Evolutionary conservation across 2,113 vertebrate genomes (phyloP), one percentile per base, ranked within the genome.

Genomic region (Carollia perspicillata): DNA sequence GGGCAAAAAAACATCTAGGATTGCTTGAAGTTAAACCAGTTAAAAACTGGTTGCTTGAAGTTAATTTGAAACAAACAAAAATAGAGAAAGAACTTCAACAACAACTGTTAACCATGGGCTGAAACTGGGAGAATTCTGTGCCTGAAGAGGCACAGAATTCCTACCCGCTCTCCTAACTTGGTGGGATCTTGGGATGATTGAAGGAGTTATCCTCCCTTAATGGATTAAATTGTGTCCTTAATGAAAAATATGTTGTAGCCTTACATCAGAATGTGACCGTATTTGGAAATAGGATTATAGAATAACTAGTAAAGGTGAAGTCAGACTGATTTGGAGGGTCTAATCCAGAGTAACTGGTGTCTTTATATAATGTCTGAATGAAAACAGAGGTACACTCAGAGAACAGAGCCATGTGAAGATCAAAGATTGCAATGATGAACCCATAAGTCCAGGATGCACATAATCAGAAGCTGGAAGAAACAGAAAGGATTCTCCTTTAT

Each of bases 11-110:
- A 35, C 26, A 5, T 11, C 55, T 65, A 51, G 33, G 17, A 68
- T 63, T 30, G 23, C 20, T 72, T n/a, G 6, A 51, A 20, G 2
- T 51, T 84, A 58, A 83, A n/a, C n/a, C n/a, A n/a, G n/a, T n/a
- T n/a, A n/a, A n/a, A n/a, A n/a, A n/a, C n/a, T n/a, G n/a, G n/a
- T 63, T 30, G 23, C 20, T 72, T n/a, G 6, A 51, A 20, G 2
- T 51, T 84, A 58, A 83, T 75, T 63, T 94, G 72, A 47, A 51
- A 90, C 40, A 28, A 90, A 88, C 37, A 44, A 55, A 47, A 72
- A 47, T 71, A 58, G 58, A 17, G 10, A 12, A 90, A 86, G 30
- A 28, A 35, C n/a, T 47, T 89, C 28, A 74, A 44, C 18, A 60
- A 44, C 18, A 40, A 26, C 58, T 81, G 2, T 40, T 55, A 78